A percentile compares a stretch with the other conserved stretches of the same genome.
Conservation (phyloP, 2,113 vertebrate species). For the Trematocara variabile region DNA sequence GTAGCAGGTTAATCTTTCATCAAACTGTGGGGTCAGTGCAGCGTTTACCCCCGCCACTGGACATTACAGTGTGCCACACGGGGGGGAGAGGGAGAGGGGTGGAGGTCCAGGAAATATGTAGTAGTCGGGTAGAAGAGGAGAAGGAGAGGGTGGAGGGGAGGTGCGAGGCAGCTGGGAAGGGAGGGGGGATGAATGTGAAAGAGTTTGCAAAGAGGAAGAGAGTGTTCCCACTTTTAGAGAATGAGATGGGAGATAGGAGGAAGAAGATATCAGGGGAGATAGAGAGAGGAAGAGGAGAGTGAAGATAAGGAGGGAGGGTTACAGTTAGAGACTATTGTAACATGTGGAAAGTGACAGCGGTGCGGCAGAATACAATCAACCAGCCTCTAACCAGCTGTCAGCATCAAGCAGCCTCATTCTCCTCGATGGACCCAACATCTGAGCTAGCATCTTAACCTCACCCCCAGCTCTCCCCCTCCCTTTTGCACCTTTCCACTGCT, state of each 20-base stretch:
- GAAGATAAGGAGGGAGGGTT: not conserved
- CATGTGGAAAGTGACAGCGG: slow-evolving; percentile 18
- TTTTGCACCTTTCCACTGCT: no score
- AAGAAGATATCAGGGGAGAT: slow-evolving; percentile 1
- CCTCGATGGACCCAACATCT: not conserved
- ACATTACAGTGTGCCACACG: no score
- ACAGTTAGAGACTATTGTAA: slow-evolving; percentile 5
- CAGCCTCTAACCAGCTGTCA: slow-evolving; percentile 43
- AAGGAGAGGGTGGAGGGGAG: not conserved
- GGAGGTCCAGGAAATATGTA: slow-evolving; percentile 17
- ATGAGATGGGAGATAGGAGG: not conserved
- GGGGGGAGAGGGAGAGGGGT: no score
- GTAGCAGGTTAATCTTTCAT: no score
- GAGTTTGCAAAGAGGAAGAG: slow-evolving; percentile 8
- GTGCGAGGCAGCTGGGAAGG: not conserved
- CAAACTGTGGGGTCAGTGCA: no score
- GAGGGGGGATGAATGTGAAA: not conserved
- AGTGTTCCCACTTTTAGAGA: not conserved
- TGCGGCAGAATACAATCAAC: slow-evolving; percentile 16
- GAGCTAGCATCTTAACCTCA: slow-evolving; percentile 27
- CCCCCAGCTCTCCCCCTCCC: not conserved
- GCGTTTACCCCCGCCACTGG: no score
- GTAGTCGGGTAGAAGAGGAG: not conserved
- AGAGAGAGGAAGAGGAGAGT: not conserved
- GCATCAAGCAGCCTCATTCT: slow-evolving; percentile 33